Evolutionary conservation across 2,113 vertebrate genomes (phyloP), one percentile per base, ranked within the genome.

Genomic region (Marcusenius ussheri): DNA sequence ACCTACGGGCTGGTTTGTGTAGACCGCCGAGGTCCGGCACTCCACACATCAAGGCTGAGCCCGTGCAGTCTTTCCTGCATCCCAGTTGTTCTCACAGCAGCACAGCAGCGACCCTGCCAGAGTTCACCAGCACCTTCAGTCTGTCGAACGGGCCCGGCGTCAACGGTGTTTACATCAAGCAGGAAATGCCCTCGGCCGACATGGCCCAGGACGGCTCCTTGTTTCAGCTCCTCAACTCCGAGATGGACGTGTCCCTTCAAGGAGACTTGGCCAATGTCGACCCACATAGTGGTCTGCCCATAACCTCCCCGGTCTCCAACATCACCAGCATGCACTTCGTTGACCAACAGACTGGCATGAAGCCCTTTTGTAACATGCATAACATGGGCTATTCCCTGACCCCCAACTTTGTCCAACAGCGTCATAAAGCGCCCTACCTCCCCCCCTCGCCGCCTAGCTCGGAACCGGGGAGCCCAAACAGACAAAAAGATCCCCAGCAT

Each of bases 391-490:
- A 97, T 90, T 88, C 93, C 1, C 96, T 97, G 92, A 94, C 96
- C 49, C 95, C 93, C 62, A 97, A 95, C 91, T 94, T 96, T 51
- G 94, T 96, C 89, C 95, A 87, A 46, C 91, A 90, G 87, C 92
- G 90, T 21, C 97, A 96, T 46, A 97, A 97, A 89, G 95, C 95
- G 15, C 95, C 96, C 85, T 98, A 98, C 91, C 96, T 99, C 86
- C 98, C 98, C 45, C 98, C 98, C 0, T 99, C 98, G 0, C 98
- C 98, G 3, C 98, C 98, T 8, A 99, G 96, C 93, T 99, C 98
- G 2, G 97, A 99, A 92, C 98, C 98, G 45, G 96, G 98, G 39
- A 99, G 98, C 93, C 98, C 98, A 6, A 97, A 98, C 91, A 95
- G 97, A 89, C 96, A 97, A 92, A 98, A 97, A 93, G 97, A 97